A percentile compares a stretch with the other conserved stretches of the same genome.
phyloP scores from a whole-genome alignment of 1,140 invertebrate species.

The Saccostrea glomerata region DNA sequence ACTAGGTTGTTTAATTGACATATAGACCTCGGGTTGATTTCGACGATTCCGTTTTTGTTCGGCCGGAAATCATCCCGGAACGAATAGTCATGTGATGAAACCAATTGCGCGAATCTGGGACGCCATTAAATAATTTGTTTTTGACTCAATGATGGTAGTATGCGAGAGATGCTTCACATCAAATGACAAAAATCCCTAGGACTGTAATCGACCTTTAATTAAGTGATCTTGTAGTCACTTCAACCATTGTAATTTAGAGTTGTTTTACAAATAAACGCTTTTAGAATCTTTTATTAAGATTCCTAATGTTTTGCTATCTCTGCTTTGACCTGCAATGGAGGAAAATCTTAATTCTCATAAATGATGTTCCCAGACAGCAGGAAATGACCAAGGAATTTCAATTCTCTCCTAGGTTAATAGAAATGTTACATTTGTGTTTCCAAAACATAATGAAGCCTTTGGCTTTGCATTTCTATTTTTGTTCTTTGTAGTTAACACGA shows the following conservation, averaged over 20 bases:
- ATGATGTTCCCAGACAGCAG: neutral
- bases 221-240: constrained; percentile 15
- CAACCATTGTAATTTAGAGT: constrained; percentile 14
- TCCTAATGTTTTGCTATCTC: neutral
- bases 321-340: neutral
- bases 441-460: too few species aligned
- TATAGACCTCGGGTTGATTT: constrained; percentile 23
- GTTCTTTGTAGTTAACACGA: too few species aligned
- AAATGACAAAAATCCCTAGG: neutral
- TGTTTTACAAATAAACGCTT: constrained; percentile 35
- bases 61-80: constrained; percentile 40
- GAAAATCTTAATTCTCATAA: neutral
- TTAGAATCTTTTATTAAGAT: constrained; percentile 15
- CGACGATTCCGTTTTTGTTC: constrained; percentile 28
- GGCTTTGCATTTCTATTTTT: too few species aligned
- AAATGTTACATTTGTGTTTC: too few species aligned
- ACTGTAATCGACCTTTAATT: constrained; percentile 23
- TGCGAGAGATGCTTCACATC: constrained; percentile 16
- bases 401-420: neutral
- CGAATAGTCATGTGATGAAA: constrained; percentile 36
- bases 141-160: constrained; percentile 3
- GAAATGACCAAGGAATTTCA: constrained; percentile 1
- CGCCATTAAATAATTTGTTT: constrained; percentile 39
- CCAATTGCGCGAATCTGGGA: constrained; percentile 38
- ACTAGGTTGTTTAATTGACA: constrained; percentile 44